Evolutionary conservation across 2,113 vertebrate genomes (phyloP), one percentile per base, ranked within the genome.

Genomic region (Paraplagusia blochii): DNA sequence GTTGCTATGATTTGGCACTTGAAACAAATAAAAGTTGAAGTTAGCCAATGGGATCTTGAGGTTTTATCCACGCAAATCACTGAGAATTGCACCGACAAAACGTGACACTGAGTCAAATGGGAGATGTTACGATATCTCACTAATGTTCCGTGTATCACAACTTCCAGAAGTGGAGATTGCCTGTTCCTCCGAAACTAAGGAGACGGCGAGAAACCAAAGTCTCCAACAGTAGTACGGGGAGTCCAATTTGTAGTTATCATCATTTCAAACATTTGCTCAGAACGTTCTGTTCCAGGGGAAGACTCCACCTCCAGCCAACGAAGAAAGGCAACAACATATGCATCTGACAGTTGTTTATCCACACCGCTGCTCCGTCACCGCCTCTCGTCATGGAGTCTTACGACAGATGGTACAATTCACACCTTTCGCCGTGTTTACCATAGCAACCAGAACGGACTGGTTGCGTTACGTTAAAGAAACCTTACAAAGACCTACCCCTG

Each of bases 381-480:
- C 12, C 34, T 44, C 40, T 52, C 53, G 19, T 58, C 43, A 54
- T 58, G 19, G 60, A 52, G 50, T 58, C 49, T 62, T 53, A 45
- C 11, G 36, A 9, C 11, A 15, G 53, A 17, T 66, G 53, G 63
- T 69, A 68, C 58, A 64, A 52, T 80, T 60, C 44, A 43, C 6
- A 40, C 19, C 7, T 38, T 59, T 58, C 65, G 8, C 50, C 53
- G 53, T 66, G 53, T 73, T 77, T 74, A 42, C 72, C 51, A 77
- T 72, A 58, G 72, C 76, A 77, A 74, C 69, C 60, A 56, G 57
- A n/a, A 70, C 48, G 51, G 60, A 29, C 47, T 68, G 40, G n/a
- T n/a, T 38, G n/a, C 36, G 12, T 36, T 29, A 29, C 17, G 29
- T 66, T 64, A 34, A 56, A 66, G 48, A 50, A 53, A 59, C 11